Conservation (phyloP, 2,888 invertebrate genomes). For the Agriotes lineatus region DNA sequence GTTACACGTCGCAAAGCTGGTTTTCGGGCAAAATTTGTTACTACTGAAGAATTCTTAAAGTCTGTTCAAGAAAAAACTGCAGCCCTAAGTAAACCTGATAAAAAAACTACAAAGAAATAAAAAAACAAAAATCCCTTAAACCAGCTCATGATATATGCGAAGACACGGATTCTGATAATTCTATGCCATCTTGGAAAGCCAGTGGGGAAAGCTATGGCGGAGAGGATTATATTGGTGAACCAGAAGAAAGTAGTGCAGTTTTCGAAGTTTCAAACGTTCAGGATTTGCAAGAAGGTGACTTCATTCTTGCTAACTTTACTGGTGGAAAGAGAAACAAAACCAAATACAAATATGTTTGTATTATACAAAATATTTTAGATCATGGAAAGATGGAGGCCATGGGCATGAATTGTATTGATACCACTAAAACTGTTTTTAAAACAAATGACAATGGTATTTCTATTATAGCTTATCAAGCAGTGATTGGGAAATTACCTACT, state of each 20-base stretch:
- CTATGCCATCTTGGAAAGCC: background rate
- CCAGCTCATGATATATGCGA: background rate
- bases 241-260: background rate
- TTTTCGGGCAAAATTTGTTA: constrained; percentile 1
- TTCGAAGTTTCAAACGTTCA: background rate
- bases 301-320: background rate
- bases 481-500: background rate
- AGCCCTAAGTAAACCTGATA: background rate
- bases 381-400: background rate
- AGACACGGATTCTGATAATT: background rate
- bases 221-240: background rate
- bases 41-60: constrained; percentile 3
- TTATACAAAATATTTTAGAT: background rate
- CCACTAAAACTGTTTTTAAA: background rate
- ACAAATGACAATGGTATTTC: background rate
- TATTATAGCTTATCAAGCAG: background rate
- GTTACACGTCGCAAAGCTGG: background rate
- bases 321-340: background rate
- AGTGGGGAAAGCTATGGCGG: background rate
- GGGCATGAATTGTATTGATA: background rate
- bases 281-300: no score
- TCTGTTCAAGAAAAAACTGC: background rate
- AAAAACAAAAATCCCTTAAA: background rate
- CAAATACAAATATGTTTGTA: background rate
- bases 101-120: background rate